phyloP scores from a whole-genome alignment of 1,140 invertebrate genomes.

The Drosophila lini region DNA sequence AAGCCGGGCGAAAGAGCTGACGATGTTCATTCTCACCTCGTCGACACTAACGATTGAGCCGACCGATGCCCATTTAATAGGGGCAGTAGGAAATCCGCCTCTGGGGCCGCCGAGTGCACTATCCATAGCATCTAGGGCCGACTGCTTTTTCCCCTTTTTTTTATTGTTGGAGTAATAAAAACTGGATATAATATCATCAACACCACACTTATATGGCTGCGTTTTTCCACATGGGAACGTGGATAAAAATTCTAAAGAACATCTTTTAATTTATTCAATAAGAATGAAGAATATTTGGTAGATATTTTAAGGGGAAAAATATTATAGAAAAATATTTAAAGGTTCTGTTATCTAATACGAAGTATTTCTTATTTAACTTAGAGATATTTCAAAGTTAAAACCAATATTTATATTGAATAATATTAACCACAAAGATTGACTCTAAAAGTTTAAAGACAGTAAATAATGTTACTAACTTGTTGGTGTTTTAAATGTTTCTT shows the following conservation, averaged over 20 bases:
- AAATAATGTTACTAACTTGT: too few species aligned
- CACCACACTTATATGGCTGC: background rate
- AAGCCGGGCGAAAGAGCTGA: slow-evolving; percentile 61
- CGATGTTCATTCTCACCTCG: slow-evolving; percentile 78
- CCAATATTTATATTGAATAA: too few species aligned
- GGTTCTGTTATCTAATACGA: too few species aligned
- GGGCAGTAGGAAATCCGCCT: slow-evolving; percentile 49
- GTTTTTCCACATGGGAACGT: slow-evolving; percentile 1
- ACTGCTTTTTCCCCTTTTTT: slow-evolving; percentile 5
- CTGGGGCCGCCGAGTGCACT: slow-evolving; percentile 28
- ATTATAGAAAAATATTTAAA: background rate
- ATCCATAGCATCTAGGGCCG: slow-evolving; percentile 21
- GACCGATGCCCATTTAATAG: slow-evolving; percentile 47
- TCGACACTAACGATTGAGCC: slow-evolving; percentile 70
- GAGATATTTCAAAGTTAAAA: too few species aligned
- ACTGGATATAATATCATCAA: slow-evolving; percentile 23
- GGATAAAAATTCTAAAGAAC: background rate
- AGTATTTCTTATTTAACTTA: too few species aligned
- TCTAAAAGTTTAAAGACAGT: too few species aligned
- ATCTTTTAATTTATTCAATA: background rate
- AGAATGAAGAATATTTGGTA: background rate
- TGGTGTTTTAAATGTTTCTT: too few species aligned
- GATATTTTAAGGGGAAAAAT: background rate
- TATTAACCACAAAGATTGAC: too few species aligned
- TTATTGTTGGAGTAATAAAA: slow-evolving; percentile 22